Base-by-base conservation (phyloP, 2,113 vertebrate genomes). In the Chloebia gouldiae region DNA sequence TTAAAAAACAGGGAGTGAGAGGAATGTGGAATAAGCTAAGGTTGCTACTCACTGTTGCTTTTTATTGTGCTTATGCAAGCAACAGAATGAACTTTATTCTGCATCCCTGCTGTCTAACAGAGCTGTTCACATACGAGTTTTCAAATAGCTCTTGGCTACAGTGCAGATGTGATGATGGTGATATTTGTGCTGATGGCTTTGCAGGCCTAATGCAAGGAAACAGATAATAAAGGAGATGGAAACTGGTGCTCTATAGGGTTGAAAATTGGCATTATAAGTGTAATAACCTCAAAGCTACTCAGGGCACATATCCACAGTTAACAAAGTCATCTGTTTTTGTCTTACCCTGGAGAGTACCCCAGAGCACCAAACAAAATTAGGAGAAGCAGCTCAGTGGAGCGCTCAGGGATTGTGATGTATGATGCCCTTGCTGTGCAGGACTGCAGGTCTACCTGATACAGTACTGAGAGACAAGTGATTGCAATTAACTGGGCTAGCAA, bases 71-170 rank as follows among this genome's bases (percentile, higher is more conserved):
- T 86, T 10, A 3, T 61, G 64, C 45, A 71, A 63, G 60, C 37
- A 69, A 56, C 39, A 71, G 59, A 51, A 22, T 73, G 27, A 68
- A 75, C 47, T 94, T 73, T 57, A 73, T 71, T 86, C 68, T 92
- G 81, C 68, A 89, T 64, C 49, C 64, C 66, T 80, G 59, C 80
- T 93, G 68, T 88, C 63, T 69, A 60, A 49, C 51, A 69, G 45
- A 23, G 45, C 64, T 83, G 20, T 76, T 89, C 77, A 81, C 44
- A 65, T 81, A 51, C 0, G 11, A 81, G 27, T 72, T 93, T 81
- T 83, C 69, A 64, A 87, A 81, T 69, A 92, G 69, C 91, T 93
- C 49, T 81, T 95, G 93, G 93, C 91, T 93, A 57, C 87, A 82
- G 53, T 79, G 81, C 72, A 88, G 91, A 71, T 95, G 63, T 80